Evolutionary conservation across 2,113 vertebrate species (phyloP).

Genomic region (Carollia perspicillata): DNA sequence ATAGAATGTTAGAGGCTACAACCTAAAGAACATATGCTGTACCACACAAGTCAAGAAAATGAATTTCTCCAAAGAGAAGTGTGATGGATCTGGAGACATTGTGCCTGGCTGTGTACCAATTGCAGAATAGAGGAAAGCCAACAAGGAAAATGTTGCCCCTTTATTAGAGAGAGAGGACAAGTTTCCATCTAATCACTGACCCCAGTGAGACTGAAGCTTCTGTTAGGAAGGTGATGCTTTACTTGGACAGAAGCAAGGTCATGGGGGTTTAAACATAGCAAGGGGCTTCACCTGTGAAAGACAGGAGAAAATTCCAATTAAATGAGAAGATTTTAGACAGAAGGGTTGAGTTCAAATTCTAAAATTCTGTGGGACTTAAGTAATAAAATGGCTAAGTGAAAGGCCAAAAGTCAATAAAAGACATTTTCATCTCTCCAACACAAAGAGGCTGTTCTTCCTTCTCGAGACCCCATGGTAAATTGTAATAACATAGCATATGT

Average conservation of each 20-base stretch:
- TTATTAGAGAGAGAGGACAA: not conserved
- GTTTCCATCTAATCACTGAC: not conserved
- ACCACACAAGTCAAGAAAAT: not conserved
- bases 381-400: not conserved
- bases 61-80: not conserved
- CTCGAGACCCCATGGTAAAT: not conserved
- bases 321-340: not conserved
- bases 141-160: not conserved
- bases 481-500: not conserved
- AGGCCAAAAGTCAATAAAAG: not conserved
- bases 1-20: not conserved
- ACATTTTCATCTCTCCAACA: not conserved
- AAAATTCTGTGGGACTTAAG: not conserved
- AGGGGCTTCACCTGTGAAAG: not conserved
- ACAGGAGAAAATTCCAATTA: not conserved
- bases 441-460: not conserved
- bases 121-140: not conserved
- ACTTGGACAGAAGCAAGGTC: not conserved
- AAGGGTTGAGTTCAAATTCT: not conserved
- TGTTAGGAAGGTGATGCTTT: not conserved
- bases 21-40: not conserved
- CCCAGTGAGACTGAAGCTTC: not conserved
- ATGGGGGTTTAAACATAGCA: not conserved
- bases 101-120: accelerated
- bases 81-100: not conserved